Evolutionary conservation across 2,113 vertebrate species (phyloP).

Genomic region (Eleginops maclovinus): DNA sequence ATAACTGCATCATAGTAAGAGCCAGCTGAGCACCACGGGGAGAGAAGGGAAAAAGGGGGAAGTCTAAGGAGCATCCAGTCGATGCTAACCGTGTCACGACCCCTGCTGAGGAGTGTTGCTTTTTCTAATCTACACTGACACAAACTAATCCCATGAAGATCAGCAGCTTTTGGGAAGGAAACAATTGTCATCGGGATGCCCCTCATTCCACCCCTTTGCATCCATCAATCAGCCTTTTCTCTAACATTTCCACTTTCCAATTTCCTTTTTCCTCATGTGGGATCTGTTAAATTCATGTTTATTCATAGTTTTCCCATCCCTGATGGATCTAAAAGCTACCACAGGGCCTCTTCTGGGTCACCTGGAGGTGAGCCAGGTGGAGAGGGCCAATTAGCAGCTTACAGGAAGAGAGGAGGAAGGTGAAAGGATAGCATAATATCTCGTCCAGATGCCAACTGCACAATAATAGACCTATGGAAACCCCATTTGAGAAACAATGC

Average conservation of each 20-base stretch:
- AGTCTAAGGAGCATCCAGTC: conserved; percentile 35
- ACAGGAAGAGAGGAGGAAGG: conserved; percentile 20
- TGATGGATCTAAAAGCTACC: conserved; percentile 19
- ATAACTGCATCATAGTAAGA: conserved; percentile 7
- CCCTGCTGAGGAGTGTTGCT: conserved; percentile 38
- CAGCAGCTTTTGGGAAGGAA: conserved; percentile 45
- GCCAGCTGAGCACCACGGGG: conserved; percentile 17
- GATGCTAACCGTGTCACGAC: conserved; percentile 50
- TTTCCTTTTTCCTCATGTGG: not conserved
- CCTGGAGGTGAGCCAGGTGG: conserved; percentile 46
- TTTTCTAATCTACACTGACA: conserved; percentile 68
- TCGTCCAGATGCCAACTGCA: not conserved
- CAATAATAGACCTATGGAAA: not conserved
- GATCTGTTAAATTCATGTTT: conserved; percentile 1
- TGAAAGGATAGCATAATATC: conserved; percentile 27
- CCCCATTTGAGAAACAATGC: not conserved
- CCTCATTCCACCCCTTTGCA: not conserved
- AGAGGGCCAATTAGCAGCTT: conserved; percentile 46
- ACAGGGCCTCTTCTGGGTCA: conserved; percentile 33
- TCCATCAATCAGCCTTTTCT: conserved; percentile 3
- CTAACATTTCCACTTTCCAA: not conserved
- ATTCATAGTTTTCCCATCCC: conserved; percentile 12
- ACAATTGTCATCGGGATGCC: conserved; percentile 32
- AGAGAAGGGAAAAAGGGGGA: not conserved
- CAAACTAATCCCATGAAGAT: conserved; percentile 57